Evolutionary conservation across 2,888 invertebrate species (phyloP), one percentile per base, ranked within the genome.

Genomic region (Sipha maydis): DNA sequence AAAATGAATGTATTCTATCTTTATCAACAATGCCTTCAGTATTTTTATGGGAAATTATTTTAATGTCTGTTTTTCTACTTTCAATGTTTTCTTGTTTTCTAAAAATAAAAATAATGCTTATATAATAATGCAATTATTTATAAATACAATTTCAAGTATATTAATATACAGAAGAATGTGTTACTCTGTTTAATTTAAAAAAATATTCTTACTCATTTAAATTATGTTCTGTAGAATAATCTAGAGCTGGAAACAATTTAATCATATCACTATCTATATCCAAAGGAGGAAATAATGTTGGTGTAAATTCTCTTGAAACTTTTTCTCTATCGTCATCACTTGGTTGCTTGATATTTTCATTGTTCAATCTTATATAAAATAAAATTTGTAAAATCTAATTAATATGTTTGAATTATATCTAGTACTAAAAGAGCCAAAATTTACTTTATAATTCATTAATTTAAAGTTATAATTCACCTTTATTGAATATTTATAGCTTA

Each of bases 251-350:
- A 31, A 80, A 80, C 41, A 88, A 38, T 82, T 80, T 88, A 5
- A 73, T 75, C 61, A 88, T 73, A 17, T 88, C 88, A 31, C 48
- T 4, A 5, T 88, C 80, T n/a, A 88, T 88, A 41, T 88, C 88
- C 67, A 82, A 67, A 14, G 88, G 80, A 3, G 31, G 75, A 69
- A 80, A 79, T 80, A 73, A 82, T 82, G 61, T 31, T 9, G 71
- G n/a, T 56, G 71, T 79, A 71, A n/a, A 86, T 56, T 86, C 77
- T 78, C 25, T 48, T 67, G 48, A 77, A 85, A 85, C 67, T 67
- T 77, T 67, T 85, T 31, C 54, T 61, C 61, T 56, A n/a, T n/a
- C n/a, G n/a, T 38, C 25, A 77, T 41, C 25, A 41, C 7, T 76
- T 76, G 14, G 5, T 41, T 67, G 76, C 25, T 3, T 76, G 34